Evolutionary conservation across 2,888 invertebrate species (phyloP).

Genomic region (Orchesellides sinensis): DNA sequence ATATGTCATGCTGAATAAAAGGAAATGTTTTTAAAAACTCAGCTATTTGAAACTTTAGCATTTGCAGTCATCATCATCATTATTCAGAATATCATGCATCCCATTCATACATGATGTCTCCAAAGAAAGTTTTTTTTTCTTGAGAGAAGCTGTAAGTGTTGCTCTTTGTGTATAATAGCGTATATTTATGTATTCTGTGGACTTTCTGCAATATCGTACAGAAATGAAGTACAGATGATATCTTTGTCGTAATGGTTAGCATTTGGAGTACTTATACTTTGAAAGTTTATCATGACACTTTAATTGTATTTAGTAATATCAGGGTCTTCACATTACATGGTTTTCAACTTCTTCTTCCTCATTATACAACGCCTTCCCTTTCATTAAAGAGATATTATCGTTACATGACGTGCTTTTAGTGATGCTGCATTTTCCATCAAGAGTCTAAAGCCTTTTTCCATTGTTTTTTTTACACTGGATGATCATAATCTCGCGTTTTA

Average conservation of each 20-base stretch:
- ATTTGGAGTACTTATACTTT: neutral
- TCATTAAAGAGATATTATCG: constrained; percentile 50
- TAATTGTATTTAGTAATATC: constrained; percentile 39
- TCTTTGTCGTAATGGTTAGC: neutral
- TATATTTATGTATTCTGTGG: too few relatives aligned
- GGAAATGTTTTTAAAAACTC: constrained; percentile 20
- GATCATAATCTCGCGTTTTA: too few relatives aligned
- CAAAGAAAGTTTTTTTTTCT: constrained; percentile 23
- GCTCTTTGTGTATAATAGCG: too few relatives aligned
- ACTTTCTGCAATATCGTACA: too few relatives aligned
- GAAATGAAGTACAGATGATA: too few relatives aligned
- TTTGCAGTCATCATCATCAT: constrained; percentile 55
- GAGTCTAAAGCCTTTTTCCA: too few relatives aligned
- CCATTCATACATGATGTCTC: constrained; percentile 40
- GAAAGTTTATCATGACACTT: too few relatives aligned
- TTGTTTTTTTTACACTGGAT: too few relatives aligned
- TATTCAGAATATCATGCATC: constrained; percentile 49
- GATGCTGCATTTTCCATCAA: too few relatives aligned
- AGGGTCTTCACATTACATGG: neutral
- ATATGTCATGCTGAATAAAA: constrained; percentile 2
- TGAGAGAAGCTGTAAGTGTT: constrained; percentile 13
- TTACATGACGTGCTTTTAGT: constrained; percentile 51
- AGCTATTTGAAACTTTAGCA: constrained; percentile 29
- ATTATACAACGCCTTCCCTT: too few relatives aligned
- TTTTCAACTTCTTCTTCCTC: neutral